These are phyloP conservation scores for Enteromius mattozi DNA, from an alignment of 2,797 vertebrate species.

Conservation along the genomic window DNA sequence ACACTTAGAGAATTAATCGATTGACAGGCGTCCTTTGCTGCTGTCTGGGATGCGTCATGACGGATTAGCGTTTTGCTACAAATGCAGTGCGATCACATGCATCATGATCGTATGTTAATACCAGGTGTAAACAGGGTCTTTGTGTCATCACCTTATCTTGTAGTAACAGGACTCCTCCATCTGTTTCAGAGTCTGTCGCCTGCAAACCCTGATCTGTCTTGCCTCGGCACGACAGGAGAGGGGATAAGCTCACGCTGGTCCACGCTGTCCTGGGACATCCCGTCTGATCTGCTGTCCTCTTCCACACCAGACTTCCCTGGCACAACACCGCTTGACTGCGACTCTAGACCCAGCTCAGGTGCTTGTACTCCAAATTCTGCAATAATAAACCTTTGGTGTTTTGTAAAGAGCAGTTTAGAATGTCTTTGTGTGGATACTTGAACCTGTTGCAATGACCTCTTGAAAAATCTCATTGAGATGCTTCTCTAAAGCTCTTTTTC, in stretches of 20 bases:
- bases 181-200: constrained; percentile 70
- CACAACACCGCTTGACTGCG: constrained; percentile 73
- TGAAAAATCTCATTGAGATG: constrained; percentile 23
- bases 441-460: neutral
- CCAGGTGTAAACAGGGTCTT: neutral
- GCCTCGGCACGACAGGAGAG: constrained; percentile 66
- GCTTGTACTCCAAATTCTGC: constrained; percentile 50
- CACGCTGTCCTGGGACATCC: constrained; percentile 80
- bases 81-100: neutral
- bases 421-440: constrained; percentile 31
- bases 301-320: constrained; percentile 74
- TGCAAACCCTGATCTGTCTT: constrained; percentile 63
- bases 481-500: constrained; percentile 39
- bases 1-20: neutral
- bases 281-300: constrained; percentile 80
- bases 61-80: neutral
- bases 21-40: neutral
- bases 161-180: constrained; percentile 53
- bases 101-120: neutral
- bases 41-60: neutral
- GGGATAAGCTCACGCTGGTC: constrained; percentile 79
- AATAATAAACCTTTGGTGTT: neutral
- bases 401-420: constrained; percentile 4
- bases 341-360: constrained; percentile 89
- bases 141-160: constrained; percentile 42